phyloP scores from a whole-genome alignment of 2,797 vertebrate species.

The Ptychobarbus kaznakovi region DNA sequence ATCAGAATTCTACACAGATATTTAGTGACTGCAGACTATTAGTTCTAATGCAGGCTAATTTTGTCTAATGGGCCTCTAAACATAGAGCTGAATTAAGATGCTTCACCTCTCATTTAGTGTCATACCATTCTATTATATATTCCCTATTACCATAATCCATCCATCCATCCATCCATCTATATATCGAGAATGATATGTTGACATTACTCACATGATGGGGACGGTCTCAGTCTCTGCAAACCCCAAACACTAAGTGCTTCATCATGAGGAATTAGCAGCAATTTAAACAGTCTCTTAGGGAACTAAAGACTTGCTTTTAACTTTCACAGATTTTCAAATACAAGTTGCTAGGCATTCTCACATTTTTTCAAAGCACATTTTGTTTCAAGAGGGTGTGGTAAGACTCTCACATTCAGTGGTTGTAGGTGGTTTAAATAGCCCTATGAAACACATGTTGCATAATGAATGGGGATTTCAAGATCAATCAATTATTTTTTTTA shows the following conservation, averaged over 20 bases:
- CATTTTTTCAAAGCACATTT: slow-evolving; percentile 1
- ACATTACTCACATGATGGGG: neutral
- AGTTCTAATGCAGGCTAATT: slow-evolving; percentile 1
- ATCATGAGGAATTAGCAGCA: neutral
- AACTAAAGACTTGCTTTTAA: neutral
- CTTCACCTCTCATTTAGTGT: neutral
- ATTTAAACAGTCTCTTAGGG: neutral
- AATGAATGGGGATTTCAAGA: slow-evolving; percentile 6
- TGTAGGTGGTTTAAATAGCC: neutral
- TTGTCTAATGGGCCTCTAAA: slow-evolving; percentile 9
- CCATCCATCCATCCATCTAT: neutral
- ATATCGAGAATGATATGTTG: neutral
- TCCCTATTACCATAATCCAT: neutral
- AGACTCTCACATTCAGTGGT: slow-evolving; percentile 1
- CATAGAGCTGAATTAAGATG: neutral
- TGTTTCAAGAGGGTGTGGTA: neutral
- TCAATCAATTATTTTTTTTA: neutral
- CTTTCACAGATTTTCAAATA: neutral
- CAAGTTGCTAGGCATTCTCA: slow-evolving; percentile 2
- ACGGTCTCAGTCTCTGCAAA: neutral
- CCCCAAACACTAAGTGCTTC: neutral
- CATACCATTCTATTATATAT: neutral
- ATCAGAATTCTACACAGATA: slow-evolving; percentile 11
- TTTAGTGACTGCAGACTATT: slow-evolving; percentile 4
- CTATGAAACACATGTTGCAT: neutral